Percentiles rank a stretch among this genome's conserved stretches.
Evolutionary conservation across 2,888 invertebrate species (phyloP).

Genomic region (Pilophorus perplexus): DNA sequence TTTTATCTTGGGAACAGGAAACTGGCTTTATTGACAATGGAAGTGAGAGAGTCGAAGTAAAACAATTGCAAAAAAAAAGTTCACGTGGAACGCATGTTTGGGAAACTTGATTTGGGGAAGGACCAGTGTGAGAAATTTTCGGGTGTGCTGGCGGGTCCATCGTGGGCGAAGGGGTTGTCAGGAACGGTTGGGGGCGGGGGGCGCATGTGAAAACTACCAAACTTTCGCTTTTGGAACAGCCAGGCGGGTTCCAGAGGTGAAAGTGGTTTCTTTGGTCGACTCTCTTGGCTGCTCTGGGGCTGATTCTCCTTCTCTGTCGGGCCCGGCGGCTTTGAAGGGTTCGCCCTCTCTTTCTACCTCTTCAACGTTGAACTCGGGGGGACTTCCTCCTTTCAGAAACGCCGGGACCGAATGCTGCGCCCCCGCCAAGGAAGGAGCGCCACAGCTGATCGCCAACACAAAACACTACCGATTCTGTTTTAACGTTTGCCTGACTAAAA

Average conservation of each 20-base stretch:
- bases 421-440: too few species aligned
- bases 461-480: too few species aligned
- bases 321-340: not conserved
- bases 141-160: not conserved
- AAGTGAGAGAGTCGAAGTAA: too few species aligned
- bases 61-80: not conserved
- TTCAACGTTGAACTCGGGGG: slow-evolving; percentile 9
- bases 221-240: slow-evolving; percentile 38
- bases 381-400: slow-evolving; percentile 2
- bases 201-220: slow-evolving; percentile 32
- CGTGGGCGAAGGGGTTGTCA: not conserved
- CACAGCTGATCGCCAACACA: too few species aligned
- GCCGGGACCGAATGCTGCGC: too few species aligned
- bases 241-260: slow-evolving; percentile 21
- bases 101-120: slow-evolving; percentile 9
- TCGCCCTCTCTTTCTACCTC: not conserved
- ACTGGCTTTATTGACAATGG: too few species aligned
- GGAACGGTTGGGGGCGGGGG: not conserved
- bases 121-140: slow-evolving; percentile 10
- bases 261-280: slow-evolving; percentile 1
- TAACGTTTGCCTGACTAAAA: too few species aligned
- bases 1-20: too few species aligned
- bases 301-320: not conserved
- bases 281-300: not conserved
- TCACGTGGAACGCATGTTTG: not conserved